Conservation (phyloP, 2,888 invertebrate genomes). For the Dryocosmus kuriphilus region DNA sequence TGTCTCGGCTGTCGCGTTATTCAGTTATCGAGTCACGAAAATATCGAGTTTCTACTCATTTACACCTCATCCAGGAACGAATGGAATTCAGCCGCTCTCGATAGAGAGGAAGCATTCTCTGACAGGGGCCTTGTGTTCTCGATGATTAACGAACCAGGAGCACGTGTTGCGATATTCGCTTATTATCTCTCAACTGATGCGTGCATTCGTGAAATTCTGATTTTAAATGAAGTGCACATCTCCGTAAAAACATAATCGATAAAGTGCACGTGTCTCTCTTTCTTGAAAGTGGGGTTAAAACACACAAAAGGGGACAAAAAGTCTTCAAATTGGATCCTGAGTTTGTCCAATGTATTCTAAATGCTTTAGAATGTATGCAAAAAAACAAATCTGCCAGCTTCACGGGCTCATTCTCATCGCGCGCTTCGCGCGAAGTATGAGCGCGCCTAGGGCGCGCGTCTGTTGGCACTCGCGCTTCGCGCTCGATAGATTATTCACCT, state of each 20-base stretch:
- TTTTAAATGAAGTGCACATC: not conserved
- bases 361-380: not conserved
- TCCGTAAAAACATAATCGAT: slow-evolving; percentile 1
- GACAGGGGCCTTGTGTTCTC: slow-evolving; percentile 28
- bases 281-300: not conserved
- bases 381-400: no score
- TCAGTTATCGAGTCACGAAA: slow-evolving; percentile 35
- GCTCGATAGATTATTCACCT: no score
- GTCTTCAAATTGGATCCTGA: not conserved
- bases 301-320: not conserved
- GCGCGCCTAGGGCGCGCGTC: no score
- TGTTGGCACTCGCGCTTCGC: no score
- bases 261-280: not conserved
- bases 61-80: slow-evolving; percentile 28
- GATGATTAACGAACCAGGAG: slow-evolving; percentile 35
- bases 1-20: not conserved
- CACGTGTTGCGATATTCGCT: slow-evolving; percentile 33
- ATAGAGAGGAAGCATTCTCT: slow-evolving; percentile 38
- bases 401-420: no score
- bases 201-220: slow-evolving; percentile 20
- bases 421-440: no score
- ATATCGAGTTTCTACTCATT: slow-evolving; percentile 37
- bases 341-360: not conserved
- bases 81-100: slow-evolving; percentile 26
- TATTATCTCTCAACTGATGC: slow-evolving; percentile 33